Conservation (phyloP, 2,113 vertebrate genomes). For the Carassius auratus region DNA sequence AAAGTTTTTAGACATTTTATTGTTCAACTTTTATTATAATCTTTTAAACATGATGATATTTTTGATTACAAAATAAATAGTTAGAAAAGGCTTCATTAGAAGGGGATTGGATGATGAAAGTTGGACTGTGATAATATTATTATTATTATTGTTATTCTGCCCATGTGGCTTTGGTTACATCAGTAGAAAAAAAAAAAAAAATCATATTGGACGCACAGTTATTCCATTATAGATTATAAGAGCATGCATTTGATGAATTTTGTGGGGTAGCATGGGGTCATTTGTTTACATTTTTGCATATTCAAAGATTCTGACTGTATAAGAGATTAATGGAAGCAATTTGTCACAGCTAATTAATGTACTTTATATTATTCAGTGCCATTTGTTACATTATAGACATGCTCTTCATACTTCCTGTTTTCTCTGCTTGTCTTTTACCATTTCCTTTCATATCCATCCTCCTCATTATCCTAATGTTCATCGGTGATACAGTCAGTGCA, state of each 20-base stretch:
- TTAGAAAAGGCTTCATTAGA: neutral
- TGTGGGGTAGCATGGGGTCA: neutral
- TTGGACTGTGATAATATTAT: too few species aligned
- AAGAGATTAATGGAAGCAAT: neutral
- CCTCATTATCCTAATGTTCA: neutral
- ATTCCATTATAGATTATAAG: neutral
- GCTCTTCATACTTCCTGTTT: neutral
- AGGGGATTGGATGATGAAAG: neutral
- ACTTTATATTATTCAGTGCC: neutral
- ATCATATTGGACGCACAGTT: too few species aligned
- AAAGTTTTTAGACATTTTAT: neutral
- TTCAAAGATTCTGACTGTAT: too few species aligned
- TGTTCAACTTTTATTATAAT: neutral
- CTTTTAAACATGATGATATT: too few species aligned
- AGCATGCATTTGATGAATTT: neutral
- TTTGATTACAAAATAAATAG: neutral
- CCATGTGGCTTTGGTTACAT: neutral
- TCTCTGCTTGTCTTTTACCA: neutral
- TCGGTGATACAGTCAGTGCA: neutral
- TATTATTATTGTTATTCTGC: neutral
- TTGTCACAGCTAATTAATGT: neutral
- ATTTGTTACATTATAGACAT: neutral
- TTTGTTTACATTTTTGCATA: neutral
- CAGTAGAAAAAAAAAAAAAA: neutral
- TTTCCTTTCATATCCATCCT: neutral